Conservation (phyloP, 2,888 invertebrate species). For the Ctenicera cuprea region DNA sequence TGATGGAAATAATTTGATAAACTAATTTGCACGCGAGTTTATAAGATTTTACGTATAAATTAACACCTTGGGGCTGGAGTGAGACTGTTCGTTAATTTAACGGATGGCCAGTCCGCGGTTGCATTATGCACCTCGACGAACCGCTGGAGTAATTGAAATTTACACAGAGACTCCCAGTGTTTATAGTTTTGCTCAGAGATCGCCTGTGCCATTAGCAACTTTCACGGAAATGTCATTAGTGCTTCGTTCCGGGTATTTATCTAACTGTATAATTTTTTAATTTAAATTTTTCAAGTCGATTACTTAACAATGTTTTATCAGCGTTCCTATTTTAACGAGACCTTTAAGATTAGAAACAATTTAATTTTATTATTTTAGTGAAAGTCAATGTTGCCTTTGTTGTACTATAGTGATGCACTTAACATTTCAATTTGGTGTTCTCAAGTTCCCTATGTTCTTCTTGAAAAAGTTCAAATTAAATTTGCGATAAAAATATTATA, state of each 20-base stretch:
- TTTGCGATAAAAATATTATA: too few relatives aligned
- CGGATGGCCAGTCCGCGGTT: slow-evolving; percentile 20
- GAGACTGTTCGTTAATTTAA: slow-evolving; percentile 27
- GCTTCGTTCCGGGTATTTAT: not conserved
- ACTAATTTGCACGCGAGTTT: not conserved
- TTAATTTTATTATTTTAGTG: too few relatives aligned
- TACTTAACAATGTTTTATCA: too few relatives aligned
- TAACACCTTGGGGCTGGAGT: slow-evolving; percentile 9
- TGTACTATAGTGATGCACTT: too few relatives aligned
- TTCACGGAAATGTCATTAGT: not conserved
- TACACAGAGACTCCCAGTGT: not conserved
- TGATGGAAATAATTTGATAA: not conserved
- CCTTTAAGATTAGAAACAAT: too few relatives aligned
- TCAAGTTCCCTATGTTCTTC: too few relatives aligned
- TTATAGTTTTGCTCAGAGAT: slow-evolving; percentile 8
- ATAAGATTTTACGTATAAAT: slow-evolving; percentile 15
- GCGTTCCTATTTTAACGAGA: too few relatives aligned
- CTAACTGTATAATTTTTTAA: too few relatives aligned
- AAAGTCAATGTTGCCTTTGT: too few relatives aligned
- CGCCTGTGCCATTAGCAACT: slow-evolving; percentile 2
- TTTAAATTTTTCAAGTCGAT: too few relatives aligned
- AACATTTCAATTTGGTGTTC: too few relatives aligned
- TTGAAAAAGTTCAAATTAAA: too few relatives aligned
- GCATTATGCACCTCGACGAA: slow-evolving; percentile 30
- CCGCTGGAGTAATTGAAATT: slow-evolving; percentile 28